These are phyloP conservation scores for Rhagoletis pomonella DNA, from an alignment of 1,140 invertebrate species.

Conservation along the genomic window DNA sequence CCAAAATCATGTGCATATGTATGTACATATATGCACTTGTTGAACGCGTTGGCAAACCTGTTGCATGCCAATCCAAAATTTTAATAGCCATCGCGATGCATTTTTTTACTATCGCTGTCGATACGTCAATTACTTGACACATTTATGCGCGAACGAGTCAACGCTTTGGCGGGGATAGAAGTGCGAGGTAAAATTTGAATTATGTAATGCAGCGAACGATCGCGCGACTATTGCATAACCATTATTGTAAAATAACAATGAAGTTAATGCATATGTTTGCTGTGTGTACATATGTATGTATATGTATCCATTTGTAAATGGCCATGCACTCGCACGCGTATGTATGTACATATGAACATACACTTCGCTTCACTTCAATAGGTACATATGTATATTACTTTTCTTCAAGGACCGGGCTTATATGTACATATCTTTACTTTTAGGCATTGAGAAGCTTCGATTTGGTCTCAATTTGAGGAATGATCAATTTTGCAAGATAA, in stretches of 20 bases:
- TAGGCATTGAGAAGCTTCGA: too few relatives aligned
- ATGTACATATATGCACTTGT: background rate
- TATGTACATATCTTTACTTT: too few relatives aligned
- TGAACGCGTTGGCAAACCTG: conserved; percentile 7
- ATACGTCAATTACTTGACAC: background rate
- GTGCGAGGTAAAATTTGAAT: background rate
- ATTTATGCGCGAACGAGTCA: background rate
- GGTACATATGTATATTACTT: too few relatives aligned
- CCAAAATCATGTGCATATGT: background rate
- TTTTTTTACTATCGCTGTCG: background rate
- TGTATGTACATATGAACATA: background rate
- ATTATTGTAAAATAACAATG: conserved; percentile 6
- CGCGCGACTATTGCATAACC: background rate
- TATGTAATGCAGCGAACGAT: conserved; percentile 6
- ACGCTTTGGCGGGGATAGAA: background rate
- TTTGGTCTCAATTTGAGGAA: too few relatives aligned
- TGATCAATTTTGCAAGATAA: too few relatives aligned
- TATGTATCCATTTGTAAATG: background rate
- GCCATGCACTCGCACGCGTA: background rate
- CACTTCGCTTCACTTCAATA: background rate
- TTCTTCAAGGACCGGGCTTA: too few relatives aligned
- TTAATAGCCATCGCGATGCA: background rate
- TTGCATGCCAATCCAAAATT: background rate
- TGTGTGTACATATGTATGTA: background rate
- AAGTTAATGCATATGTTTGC: background rate